A percentile compares a stretch with the other conserved stretches of the same genome.
Evolutionary conservation across 2,888 invertebrate species (phyloP).

Genomic region (Phasia obesa): DNA sequence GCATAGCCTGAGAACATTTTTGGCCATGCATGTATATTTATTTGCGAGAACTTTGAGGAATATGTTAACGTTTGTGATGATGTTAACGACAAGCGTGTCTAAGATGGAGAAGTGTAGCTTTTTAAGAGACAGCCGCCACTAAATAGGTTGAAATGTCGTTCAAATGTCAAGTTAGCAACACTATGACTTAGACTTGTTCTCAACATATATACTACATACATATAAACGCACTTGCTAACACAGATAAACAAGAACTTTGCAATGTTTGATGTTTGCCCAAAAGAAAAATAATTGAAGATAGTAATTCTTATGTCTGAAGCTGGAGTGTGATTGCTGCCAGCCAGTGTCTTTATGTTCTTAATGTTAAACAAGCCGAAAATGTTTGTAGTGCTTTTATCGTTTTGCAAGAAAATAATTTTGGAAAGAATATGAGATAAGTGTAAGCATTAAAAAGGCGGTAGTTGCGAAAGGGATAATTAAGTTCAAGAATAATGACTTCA

Average conservation of each 20-base stretch:
- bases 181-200: conserved; percentile 54
- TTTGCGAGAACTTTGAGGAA: background rate
- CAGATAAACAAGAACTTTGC: conserved; percentile 14
- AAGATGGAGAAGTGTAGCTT: conserved; percentile 29
- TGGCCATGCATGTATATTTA: conserved; percentile 31
- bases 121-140: conserved; percentile 62
- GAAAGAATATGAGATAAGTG: conserved; percentile 6
- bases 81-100: conserved; percentile 9
- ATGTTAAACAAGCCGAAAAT: conserved; percentile 65
- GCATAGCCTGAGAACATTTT: conserved; percentile 34
- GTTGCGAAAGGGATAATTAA: background rate
- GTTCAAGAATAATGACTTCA: background rate
- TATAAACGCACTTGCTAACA: background rate
- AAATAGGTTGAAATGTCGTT: conserved; percentile 70
- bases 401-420: conserved; percentile 42
- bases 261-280: conserved; percentile 36
- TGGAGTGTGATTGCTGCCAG: conserved; percentile 37
- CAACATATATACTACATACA: background rate
- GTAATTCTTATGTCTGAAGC: conserved; percentile 55
- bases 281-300: conserved; percentile 11
- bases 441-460: background rate
- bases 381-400: conserved; percentile 49
- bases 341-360: conserved; percentile 28
- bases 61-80: conserved; percentile 21
- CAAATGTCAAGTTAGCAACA: conserved; percentile 63